A percentile compares a stretch with the other conserved stretches of the same genome.
phyloP scores from a whole-genome alignment of 1,140 invertebrate species.

The Pseudachorutes palmiensis region DNA sequence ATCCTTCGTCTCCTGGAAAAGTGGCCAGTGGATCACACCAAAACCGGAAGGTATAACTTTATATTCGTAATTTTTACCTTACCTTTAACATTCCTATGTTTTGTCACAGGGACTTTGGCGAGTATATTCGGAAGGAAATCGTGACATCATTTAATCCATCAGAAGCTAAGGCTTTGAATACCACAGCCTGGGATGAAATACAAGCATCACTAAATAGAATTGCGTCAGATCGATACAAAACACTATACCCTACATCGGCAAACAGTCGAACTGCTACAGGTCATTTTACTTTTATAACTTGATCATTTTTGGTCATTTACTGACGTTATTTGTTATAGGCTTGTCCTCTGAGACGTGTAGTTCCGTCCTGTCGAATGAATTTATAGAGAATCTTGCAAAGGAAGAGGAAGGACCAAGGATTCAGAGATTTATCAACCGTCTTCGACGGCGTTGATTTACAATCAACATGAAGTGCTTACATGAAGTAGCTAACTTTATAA shows the following conservation, averaged over 20 bases:
- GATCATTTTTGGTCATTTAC: slow-evolving; percentile 38
- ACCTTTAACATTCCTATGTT: slow-evolving; percentile 34
- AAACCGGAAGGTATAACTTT: slow-evolving; percentile 66
- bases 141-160: slow-evolving; percentile 56
- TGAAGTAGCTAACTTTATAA: too few relatives aligned
- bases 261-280: slow-evolving; percentile 43
- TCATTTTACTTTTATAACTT: slow-evolving; percentile 27
- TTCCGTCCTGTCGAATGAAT: slow-evolving; percentile 59
- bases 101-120: slow-evolving; percentile 63
- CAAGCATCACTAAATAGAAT: slow-evolving; percentile 60
- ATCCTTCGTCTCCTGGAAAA: slow-evolving; percentile 64
- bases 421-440: not conserved
- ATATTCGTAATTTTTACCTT: slow-evolving; percentile 1
- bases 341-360: slow-evolving; percentile 61
- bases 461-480: too few relatives aligned
- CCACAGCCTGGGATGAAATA: slow-evolving; percentile 55
- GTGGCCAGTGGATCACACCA: slow-evolving; percentile 66
- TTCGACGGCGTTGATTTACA: not conserved
- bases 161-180: slow-evolving; percentile 48
- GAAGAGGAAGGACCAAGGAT: slow-evolving; percentile 43
- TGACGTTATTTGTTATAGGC: slow-evolving; percentile 53
- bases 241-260: slow-evolving; percentile 48
- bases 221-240: slow-evolving; percentile 58
- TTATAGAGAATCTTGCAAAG: slow-evolving; percentile 53
- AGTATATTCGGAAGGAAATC: slow-evolving; percentile 61